These are phyloP conservation scores for Hassar affinis DNA, from an alignment of 2,113 vertebrate species.

Conservation along the genomic window DNA sequence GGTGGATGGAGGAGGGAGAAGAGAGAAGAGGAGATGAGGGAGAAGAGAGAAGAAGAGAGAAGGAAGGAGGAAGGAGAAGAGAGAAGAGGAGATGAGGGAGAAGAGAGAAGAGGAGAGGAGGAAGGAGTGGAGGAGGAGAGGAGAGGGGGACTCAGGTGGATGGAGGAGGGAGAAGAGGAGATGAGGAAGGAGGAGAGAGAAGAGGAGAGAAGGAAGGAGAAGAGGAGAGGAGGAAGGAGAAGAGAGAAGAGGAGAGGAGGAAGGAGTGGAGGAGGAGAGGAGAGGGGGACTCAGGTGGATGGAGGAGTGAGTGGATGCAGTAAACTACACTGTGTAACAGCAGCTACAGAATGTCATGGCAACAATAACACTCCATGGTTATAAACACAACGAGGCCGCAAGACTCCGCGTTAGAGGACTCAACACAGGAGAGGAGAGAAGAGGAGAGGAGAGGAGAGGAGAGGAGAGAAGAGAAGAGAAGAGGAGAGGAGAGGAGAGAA, in stretches of 20 bases:
- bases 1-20: no score
- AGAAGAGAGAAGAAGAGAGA: not conserved
- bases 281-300: not conserved
- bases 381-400: no score
- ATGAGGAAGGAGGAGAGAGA: not conserved
- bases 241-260: not conserved
- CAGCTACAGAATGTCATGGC: no score
- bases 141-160: no score
- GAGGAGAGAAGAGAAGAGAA: slow-evolving; percentile 19
- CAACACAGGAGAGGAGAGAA: not conserved
- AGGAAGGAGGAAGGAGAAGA: no score
- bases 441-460: not conserved
- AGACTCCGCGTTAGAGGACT: no score
- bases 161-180: not conserved
- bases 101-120: not conserved
- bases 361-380: no score
- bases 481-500: not conserved
- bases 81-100: not conserved
- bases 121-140: not conserved
- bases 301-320: not conserved
- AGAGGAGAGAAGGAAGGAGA: not conserved
- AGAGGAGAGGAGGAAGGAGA: not conserved
- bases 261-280: not conserved
- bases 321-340: no score
- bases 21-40: not conserved